Base-by-base conservation (phyloP, 1,140 invertebrate genomes). In the Lanistes nyassanus region DNA sequence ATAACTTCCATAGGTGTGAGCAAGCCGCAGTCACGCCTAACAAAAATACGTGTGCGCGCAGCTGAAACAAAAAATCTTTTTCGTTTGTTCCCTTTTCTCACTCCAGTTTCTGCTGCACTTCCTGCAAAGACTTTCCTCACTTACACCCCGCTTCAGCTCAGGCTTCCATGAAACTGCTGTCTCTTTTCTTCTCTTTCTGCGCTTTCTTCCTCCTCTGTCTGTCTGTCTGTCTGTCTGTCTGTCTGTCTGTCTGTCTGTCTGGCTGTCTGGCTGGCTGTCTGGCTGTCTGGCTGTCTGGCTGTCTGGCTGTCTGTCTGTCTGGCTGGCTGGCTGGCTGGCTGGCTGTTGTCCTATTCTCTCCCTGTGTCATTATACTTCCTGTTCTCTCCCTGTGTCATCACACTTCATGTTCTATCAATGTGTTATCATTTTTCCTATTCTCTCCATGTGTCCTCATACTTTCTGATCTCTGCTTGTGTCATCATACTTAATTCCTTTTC, bases 391-490 rank as follows among this genome's bases (percentile, higher is more conserved):
- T 60, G n/a, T 13, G 11, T 13, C 51, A 55, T n/a, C 13, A n/a
- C n/a, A n/a, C n/a, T 36, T 65, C 62, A 36, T 36, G 34, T 36
- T 34, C 62, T 65, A 31, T 65, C 62, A 36, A 31, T 65, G 31
- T 65, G 31, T 65, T 36, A 36, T 36, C 39, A 31, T 65, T 36
- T 65, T 36, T 65, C 62, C 39, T 36, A 16, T 36, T 65, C 31
- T 65, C 62, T 65, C 19, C n/a, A n/a, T n/a, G n/a, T n/a, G n/a
- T n/a, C n/a, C n/a, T n/a, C n/a, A n/a, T n/a, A n/a, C n/a, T n/a
- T n/a, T n/a, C n/a, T n/a, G n/a, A n/a, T 65, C 62, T 65, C 62
- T 65, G 31, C 39, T 36, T 65, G 31, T 65, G 6, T 65, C 62
- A 36, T 36, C 39, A 31, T 65, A 31, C 39, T 36, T 65, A 13